These are phyloP conservation scores for Eupristina koningsbergeri DNA, from an alignment of 1,140 invertebrate species.

Conservation along the genomic window DNA sequence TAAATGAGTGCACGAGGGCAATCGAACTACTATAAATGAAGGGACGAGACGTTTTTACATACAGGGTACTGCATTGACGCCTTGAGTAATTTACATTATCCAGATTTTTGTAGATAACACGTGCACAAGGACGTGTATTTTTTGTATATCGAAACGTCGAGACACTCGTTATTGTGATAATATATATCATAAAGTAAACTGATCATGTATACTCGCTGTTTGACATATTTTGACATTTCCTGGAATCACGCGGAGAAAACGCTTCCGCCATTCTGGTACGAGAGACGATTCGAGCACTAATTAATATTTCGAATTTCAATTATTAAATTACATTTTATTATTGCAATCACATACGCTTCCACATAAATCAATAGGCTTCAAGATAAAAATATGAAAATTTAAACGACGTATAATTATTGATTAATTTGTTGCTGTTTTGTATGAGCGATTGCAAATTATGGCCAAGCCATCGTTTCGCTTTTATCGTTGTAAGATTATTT, in stretches of 20 bases:
- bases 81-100: conserved; percentile 42
- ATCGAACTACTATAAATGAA: not conserved
- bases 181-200: too few relatives aligned
- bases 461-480: conserved; percentile 29
- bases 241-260: conserved; percentile 9
- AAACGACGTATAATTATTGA: not conserved
- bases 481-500: conserved; percentile 29
- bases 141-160: conserved; percentile 44
- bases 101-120: conserved; percentile 47
- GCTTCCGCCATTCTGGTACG: conserved; percentile 14
- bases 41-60: conserved; percentile 46
- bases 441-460: conserved; percentile 1
- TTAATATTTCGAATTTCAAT: not conserved
- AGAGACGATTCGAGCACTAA: not conserved
- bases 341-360: conserved; percentile 27
- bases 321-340: conserved; percentile 36
- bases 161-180: conserved; percentile 46
- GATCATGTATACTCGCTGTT: not conserved
- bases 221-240: conserved; percentile 33
- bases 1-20: not conserved
- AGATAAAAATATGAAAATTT: not conserved
- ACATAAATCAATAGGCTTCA: not conserved
- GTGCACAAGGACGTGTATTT: conserved; percentile 34
- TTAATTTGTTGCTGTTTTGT: conserved; percentile 29
- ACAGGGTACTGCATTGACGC: conserved; percentile 48